These are phyloP conservation scores for Macrosoma leucophasiata DNA, from an alignment of 2,888 invertebrate species.

Conservation along the genomic window DNA sequence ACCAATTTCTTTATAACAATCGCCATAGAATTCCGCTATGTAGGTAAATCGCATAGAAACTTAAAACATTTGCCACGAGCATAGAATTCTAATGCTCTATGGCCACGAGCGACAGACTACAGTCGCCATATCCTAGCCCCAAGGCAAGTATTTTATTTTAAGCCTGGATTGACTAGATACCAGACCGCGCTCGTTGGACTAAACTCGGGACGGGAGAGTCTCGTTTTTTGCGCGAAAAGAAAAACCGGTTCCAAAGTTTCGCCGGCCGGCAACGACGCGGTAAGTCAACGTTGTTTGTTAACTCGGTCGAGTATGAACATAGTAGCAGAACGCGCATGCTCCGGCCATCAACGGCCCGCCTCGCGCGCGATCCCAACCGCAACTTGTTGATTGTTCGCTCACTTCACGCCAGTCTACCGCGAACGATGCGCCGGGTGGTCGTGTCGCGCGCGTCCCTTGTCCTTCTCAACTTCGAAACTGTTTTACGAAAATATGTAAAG, in stretches of 20 bases:
- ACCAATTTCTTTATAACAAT: no score
- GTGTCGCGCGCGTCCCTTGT: slow-evolving; percentile 49
- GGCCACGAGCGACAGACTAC: no score
- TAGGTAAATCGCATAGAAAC: no score
- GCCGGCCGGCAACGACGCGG: slow-evolving; percentile 22
- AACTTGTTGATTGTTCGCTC: slow-evolving; percentile 73
- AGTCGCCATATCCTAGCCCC: no score
- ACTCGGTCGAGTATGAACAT: slow-evolving; percentile 52
- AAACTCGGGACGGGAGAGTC: no score
- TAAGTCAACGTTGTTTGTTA: slow-evolving; percentile 43
- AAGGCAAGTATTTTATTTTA: slow-evolving; percentile 12
- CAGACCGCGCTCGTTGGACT: slow-evolving; percentile 30
- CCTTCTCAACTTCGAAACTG: slow-evolving; percentile 65
- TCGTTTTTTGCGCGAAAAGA: slow-evolving; percentile 70
- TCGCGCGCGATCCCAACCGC: slow-evolving; percentile 62
- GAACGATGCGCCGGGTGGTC: slow-evolving; percentile 66
- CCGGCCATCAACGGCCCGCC: slow-evolving; percentile 53
- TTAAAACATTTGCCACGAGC: no score
- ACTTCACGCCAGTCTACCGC: slow-evolving; percentile 63
- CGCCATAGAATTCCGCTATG: no score
- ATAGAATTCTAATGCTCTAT: no score
- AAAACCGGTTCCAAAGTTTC: slow-evolving; percentile 44
- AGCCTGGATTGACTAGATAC: slow-evolving; percentile 32
- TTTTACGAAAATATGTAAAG: slow-evolving; percentile 72
- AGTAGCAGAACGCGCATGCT: slow-evolving; percentile 64